phyloP scores from a whole-genome alignment of 2,888 invertebrate species.

The Euzophera pinguis region DNA sequence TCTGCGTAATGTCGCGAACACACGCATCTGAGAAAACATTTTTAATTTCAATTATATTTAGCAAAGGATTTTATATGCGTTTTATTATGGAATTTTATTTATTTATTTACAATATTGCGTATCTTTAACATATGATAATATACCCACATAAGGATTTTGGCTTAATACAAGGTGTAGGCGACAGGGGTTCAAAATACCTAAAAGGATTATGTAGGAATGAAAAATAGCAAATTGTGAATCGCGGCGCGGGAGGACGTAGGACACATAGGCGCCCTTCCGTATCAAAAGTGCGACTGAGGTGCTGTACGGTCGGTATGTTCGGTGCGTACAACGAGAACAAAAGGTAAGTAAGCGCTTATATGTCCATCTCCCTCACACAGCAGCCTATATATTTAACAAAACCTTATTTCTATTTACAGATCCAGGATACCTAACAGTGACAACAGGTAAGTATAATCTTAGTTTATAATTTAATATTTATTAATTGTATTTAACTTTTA shows the following conservation, averaged over 20 bases:
- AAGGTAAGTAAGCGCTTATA: not conserved
- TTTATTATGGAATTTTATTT: too few species aligned
- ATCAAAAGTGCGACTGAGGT: too few species aligned
- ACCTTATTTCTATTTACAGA: not conserved
- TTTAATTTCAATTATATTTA: not conserved
- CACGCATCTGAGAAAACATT: constrained; percentile 82
- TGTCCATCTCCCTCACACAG: not conserved
- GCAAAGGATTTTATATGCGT: not conserved
- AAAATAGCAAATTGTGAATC: not conserved
- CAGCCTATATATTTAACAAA: not conserved
- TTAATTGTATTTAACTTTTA: not conserved
- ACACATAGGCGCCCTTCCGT: not conserved
- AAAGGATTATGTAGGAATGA: too few species aligned
- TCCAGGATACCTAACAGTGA: not conserved
- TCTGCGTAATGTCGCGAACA: constrained; percentile 97
- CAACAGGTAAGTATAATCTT: not conserved
- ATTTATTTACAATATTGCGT: too few species aligned
- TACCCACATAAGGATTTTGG: too few species aligned
- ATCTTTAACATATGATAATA: too few species aligned
- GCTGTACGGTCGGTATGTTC: too few species aligned
- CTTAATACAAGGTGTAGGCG: too few species aligned
- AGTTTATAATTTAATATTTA: too few species aligned
- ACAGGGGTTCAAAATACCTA: too few species aligned
- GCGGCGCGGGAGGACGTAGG: not conserved
- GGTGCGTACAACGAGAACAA: too few species aligned